A percentile compares a stretch with the other conserved stretches of the same genome.
Conservation (phyloP, 2,113 vertebrate species). For the Actenoides hombroni region DNA sequence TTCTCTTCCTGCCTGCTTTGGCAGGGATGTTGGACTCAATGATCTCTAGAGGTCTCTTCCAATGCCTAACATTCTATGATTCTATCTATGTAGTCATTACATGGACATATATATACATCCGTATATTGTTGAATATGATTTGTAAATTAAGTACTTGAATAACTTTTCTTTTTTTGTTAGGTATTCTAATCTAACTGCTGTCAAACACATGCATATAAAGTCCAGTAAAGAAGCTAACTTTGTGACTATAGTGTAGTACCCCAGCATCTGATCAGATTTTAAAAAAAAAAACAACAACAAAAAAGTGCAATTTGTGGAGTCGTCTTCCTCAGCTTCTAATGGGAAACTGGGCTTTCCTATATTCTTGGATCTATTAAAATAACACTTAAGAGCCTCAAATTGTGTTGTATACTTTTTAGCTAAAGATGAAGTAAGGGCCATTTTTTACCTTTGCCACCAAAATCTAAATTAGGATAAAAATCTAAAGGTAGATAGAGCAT, state of each 20-base stretch:
- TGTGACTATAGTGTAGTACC: neutral
- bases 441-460: neutral
- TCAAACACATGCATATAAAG: neutral
- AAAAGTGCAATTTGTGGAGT: neutral
- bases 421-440: neutral
- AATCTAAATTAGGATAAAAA: neutral
- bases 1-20: neutral
- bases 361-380: neutral
- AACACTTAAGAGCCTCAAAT: neutral
- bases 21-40: no score
- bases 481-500: neutral
- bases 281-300: no score
- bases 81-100: neutral
- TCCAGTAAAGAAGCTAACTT: neutral
- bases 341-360: neutral
- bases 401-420: rapidly evolving
- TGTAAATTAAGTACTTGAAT: neutral
- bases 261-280: neutral
- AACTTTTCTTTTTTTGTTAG: neutral
- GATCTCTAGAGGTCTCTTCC: no score
- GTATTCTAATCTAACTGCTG: neutral
- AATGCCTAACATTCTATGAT: no score
- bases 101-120: neutral
- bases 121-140: neutral
- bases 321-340: neutral